Conservation (phyloP, 2,113 vertebrate genomes). For the Pygoscelis adeliae region DNA sequence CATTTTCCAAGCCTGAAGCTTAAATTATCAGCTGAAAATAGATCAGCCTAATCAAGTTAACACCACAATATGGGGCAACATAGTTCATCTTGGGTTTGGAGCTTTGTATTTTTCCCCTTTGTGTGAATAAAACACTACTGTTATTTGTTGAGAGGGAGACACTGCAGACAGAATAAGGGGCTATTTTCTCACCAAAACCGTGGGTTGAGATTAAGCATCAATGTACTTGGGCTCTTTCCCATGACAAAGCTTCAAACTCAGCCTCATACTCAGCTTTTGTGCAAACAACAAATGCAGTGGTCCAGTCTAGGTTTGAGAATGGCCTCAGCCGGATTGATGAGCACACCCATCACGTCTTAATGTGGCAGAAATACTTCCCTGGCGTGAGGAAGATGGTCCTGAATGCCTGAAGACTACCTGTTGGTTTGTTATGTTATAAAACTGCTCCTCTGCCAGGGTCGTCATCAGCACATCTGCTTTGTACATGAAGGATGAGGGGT, state of each 20-base stretch:
- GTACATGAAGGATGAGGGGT: neutral
- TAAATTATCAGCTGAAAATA: neutral
- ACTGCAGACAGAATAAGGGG: neutral
- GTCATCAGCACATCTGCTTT: neutral
- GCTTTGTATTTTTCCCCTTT: neutral
- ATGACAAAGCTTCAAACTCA: neutral
- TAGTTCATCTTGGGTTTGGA: neutral
- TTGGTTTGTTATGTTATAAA: neutral
- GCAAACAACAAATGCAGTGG: neutral
- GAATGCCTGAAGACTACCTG: neutral
- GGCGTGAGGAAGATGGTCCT: neutral
- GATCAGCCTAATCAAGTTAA: neutral
- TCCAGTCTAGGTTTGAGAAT: neutral
- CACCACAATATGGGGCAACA: neutral
- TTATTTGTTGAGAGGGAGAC: neutral
- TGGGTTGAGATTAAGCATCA: neutral
- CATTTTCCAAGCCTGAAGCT: slow-evolving; percentile 6
- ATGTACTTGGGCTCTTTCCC: neutral
- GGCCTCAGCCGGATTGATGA: neutral
- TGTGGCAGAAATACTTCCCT: neutral
- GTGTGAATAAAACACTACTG: neutral
- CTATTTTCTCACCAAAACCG: neutral
- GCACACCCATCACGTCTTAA: neutral
- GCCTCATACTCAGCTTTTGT: neutral
- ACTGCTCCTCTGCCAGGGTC: neutral